These are phyloP conservation scores for Halcyon senegalensis DNA, from an alignment of 2,113 vertebrate genomes.

Conservation along the genomic window DNA sequence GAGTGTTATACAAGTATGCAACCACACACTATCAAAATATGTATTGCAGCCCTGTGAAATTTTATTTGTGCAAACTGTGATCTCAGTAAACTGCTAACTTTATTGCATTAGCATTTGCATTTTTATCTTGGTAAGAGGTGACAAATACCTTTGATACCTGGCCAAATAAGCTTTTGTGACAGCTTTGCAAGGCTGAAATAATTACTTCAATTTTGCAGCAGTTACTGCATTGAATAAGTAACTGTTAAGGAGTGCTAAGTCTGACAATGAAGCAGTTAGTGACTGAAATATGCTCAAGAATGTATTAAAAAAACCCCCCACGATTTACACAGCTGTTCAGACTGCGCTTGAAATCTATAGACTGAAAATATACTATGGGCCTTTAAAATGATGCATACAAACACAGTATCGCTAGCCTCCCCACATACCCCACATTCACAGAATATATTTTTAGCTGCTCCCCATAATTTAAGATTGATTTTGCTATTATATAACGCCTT, in stretches of 20 bases:
- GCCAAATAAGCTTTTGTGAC: neutral
- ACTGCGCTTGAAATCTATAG: neutral
- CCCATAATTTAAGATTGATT: neutral
- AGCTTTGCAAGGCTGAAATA: slow-evolving; percentile 6
- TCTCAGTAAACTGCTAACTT: neutral
- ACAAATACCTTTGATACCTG: neutral
- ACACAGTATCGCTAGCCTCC: neutral
- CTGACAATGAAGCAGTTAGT: neutral
- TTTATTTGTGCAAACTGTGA: neutral
- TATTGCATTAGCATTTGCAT: neutral
- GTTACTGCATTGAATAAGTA: neutral
- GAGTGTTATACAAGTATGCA: neutral
- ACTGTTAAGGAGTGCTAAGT: neutral
- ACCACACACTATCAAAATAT: neutral
- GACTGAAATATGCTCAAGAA: neutral
- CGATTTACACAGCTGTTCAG: neutral
- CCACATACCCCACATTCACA: neutral
- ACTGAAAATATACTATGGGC: neutral
- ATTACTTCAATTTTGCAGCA: neutral
- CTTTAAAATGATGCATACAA: neutral
- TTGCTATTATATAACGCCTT: slow-evolving; percentile 70
- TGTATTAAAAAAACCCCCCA: neutral
- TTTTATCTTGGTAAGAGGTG: neutral
- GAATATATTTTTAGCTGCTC: neutral
- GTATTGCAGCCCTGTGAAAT: neutral